Evolutionary conservation across 2,888 invertebrate genomes (phyloP), one percentile per base, ranked within the genome.

Genomic region (Amphipyra tragopoginis): DNA sequence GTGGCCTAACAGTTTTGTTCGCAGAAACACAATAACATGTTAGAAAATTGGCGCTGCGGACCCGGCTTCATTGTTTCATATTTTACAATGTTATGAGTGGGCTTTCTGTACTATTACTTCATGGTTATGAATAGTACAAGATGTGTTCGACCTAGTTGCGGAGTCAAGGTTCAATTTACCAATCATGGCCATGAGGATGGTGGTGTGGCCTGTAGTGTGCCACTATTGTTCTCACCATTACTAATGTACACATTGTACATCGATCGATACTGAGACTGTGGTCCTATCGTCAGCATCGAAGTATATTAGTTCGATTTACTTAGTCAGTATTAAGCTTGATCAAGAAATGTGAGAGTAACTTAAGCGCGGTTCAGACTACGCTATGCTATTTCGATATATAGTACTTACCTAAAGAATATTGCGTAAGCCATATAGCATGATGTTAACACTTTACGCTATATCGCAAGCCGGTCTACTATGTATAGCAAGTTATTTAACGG

Each of bases 131-230:
- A 54, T 63, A 70, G 58, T 63, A 61, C 66, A 68, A 72, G 75
- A 73, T 63, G 56, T 77, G 62, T 67, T 53, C 67, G 70, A 73
- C 72, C 75, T 63, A 77, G 53, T 69, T 78, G 42, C 52, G 13
- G 61, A 61, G 65, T 68, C 73, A 80, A 79, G 79, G 80, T 71
- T 67, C 60, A 50, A 63, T 77, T 67, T 66, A 70, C 75, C 69
- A 67, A 80, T 63, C 58, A 51, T 49, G 59, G 51, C 61, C 71
- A 50, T 45, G 57, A 29, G 29, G 54, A 44, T 47, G 64, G 36
- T 38, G 51, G 57, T 43, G 14, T 72, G 59, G 43, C 38, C 50
- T 42, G 47, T 50, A 63, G 47, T 72, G 40, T 44, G 43, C 55
- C 21, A 33, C 47, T 49, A 72, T 72, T 72, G 72, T 72, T 74